phyloP scores from a whole-genome alignment of 2,113 vertebrate species.

The Felis chaus region DNA sequence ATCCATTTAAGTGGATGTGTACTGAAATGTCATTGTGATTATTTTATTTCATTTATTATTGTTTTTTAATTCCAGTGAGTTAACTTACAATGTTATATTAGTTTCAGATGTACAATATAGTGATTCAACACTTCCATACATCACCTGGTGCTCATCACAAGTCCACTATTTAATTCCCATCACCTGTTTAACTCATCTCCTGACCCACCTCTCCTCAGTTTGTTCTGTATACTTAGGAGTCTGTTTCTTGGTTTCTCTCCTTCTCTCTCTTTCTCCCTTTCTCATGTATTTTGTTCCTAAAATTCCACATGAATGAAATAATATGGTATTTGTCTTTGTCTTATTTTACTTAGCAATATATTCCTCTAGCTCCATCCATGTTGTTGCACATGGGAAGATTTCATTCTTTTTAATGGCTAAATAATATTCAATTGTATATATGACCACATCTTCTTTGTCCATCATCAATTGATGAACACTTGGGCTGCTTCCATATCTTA shows the following conservation, averaged over 20 bases:
- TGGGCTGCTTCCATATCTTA: background rate
- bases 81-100: background rate
- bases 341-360: background rate
- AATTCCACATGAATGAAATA: background rate
- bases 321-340: background rate
- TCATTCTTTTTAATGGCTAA: background rate
- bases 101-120: background rate
- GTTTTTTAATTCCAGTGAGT: background rate
- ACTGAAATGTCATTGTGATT: background rate
- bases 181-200: background rate
- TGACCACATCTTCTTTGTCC: background rate
- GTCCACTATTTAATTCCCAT: background rate
- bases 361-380: background rate
- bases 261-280: background rate
- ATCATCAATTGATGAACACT: background rate
- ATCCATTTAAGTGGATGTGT: background rate
- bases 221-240: background rate
- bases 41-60: background rate
- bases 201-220: background rate
- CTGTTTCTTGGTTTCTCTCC: background rate
- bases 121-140: background rate
- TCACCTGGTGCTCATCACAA: background rate
- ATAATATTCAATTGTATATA: background rate
- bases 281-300: background rate
- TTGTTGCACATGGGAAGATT: background rate